These are phyloP conservation scores for Variabilichromis moorii DNA, from an alignment of 2,113 vertebrate genomes.

Conservation along the genomic window DNA sequence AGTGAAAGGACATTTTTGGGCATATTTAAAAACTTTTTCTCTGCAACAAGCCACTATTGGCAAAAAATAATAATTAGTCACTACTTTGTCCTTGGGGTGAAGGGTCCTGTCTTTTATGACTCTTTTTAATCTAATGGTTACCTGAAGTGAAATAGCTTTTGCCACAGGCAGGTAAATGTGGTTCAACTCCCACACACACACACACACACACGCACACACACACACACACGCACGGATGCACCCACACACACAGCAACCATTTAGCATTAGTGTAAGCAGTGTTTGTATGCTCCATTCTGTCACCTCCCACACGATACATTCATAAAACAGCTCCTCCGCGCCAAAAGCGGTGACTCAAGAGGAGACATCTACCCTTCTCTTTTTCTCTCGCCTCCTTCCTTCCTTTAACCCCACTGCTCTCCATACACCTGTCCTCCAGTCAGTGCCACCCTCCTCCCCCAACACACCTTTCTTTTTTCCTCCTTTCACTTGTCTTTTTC, in stretches of 20 bases:
- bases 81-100: constrained; percentile 42
- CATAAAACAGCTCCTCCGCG: constrained; percentile 58
- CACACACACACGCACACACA: neutral
- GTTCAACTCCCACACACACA: constrained; percentile 10
- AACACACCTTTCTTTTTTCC: neutral
- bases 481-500: neutral
- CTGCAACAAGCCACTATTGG: neutral
- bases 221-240: neutral
- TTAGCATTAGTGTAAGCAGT: constrained; percentile 58
- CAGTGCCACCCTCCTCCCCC: neutral
- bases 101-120: constrained; percentile 36
- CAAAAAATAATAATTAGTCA: constrained; percentile 22
- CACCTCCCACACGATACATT: constrained; percentile 68
- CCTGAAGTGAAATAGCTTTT: constrained; percentile 52
- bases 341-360: constrained; percentile 45
- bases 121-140: constrained; percentile 49
- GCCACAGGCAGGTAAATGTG: constrained; percentile 43
- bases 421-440: neutral
- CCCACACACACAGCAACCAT: constrained; percentile 31
- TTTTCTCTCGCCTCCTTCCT: constrained; percentile 4
- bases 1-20: neutral
- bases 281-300: constrained; percentile 61
- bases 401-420: neutral
- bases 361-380: constrained; percentile 25
- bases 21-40: neutral